Base-by-base conservation (phyloP, 1,140 invertebrate genomes). In the Macrocentrus cingulum region DNA sequence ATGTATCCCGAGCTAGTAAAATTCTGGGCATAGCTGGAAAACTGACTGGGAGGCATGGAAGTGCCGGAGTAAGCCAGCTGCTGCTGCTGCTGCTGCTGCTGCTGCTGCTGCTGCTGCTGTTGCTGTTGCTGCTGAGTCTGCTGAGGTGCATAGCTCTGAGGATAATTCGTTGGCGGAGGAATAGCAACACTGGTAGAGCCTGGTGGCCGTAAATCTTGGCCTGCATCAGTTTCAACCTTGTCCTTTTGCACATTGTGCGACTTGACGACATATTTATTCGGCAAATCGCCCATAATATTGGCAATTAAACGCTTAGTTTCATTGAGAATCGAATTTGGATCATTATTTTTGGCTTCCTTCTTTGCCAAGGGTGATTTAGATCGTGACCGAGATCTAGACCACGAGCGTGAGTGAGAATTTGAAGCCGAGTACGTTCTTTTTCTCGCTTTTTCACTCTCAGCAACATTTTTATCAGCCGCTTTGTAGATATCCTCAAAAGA, bases 401-500 rank as follows among this genome's bases (percentile, higher is more conserved):
- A 62, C 0, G 72, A 70, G 3, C 51, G 54, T 0, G 64, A 64
- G 0, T 63, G 64, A 0, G 67, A 70, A 8, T 66, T 71, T 1
- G 69, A 69, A 3, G 69, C 67, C 0, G 59, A 63, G 16, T 53
- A 61, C 0, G 66, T 66, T 51, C 67, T 73, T 49, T 63, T 60
- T 41, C 76, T 76, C 46, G 71, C 74, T 57, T 72, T 79, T 44
- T 82, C 79, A 45, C 75, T 83, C 44, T 84, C 82, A 37, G 68
- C 81, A 0, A 86, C 80, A 63, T 86, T 86, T 61, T 85, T 84
- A 16, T 80, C 79, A 0, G 83, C 85, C 1, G 84, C 83, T 69
- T 86, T 84, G 46, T 86, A 85, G 42, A 88, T 82, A 64, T 88
- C 87, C 55, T 88, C 87, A 59, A 84, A 87, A 6, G 81, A 82